Evolutionary conservation across 2,888 invertebrate genomes (phyloP), one percentile per base, ranked within the genome.

Genomic region (Caenorhabditis sp.): DNA sequence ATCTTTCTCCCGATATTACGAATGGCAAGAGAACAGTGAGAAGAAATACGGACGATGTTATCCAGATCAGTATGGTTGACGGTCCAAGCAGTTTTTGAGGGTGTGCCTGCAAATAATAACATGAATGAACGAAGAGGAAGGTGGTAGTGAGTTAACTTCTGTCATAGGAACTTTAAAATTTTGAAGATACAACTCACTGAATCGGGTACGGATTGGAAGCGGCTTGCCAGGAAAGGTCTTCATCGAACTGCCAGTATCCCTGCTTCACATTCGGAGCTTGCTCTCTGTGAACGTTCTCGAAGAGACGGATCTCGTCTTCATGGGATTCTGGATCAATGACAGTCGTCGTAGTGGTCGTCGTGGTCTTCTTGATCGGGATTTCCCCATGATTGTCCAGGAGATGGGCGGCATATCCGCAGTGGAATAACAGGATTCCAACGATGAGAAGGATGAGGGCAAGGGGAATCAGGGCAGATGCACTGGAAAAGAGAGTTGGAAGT

Each of bases 321-420:
- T 89, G 89, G 18, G 87, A 85, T 50, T 85, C 85, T 20, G 85
- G 83, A 50, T 83, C 83, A 37, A 53, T 44, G 13, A 79, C 76
- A 8, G 72, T 72, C 4, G 87, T 86, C 47, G 88, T 88, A 28
- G 88, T 88, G 9, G 88, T 88, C 0, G 88, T 88, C 9, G 84
- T 87, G 6, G 83, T 82, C 44, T 87, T 87, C 84, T 90, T 90
- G 65, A 87, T 83, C 13, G 89, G 89, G 37, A 90, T 84, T 18
- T 86, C 84, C 69, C 89, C 89, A n/a, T 84, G 83, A 37, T 87
- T 85, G 56, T 91, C 90, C 18, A 91, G 80, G n/a, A 91, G 87
- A 80, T 91, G 89, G 26, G 91, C 91, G 9, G 91, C 91, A 87
- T 91, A 91, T 69, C 91, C 91, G 79, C 90, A 91, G 70, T 91